Evolutionary conservation across 2,888 invertebrate species (phyloP).

Genomic region (Orchesellides sinensis): DNA sequence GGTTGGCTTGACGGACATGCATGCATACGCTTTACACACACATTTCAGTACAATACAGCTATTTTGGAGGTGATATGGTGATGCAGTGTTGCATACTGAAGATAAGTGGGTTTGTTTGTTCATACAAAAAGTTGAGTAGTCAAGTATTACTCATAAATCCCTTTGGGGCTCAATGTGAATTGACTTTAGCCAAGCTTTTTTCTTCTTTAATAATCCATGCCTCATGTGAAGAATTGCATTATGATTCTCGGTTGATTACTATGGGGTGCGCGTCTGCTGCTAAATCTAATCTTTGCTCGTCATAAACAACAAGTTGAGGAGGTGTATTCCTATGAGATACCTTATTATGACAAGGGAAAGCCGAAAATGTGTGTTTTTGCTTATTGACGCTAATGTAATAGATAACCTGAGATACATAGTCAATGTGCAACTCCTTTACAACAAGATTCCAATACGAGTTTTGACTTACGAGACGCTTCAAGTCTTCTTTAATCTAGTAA

Average conservation of each 20-base stretch:
- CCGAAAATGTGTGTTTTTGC: too few relatives aligned
- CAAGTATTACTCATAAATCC: constrained; percentile 28
- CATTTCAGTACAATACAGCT: too few relatives aligned
- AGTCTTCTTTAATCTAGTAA: constrained; percentile 56
- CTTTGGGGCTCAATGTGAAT: constrained; percentile 30
- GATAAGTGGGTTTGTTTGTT: constrained; percentile 50
- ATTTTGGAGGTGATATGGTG: too few relatives aligned
- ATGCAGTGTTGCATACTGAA: not conserved
- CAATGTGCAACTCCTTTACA: too few relatives aligned
- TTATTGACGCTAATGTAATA: too few relatives aligned
- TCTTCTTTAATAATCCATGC: constrained; percentile 21
- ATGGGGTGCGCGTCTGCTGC: constrained; percentile 10
- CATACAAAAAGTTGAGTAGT: constrained; percentile 35
- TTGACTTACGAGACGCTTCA: constrained; percentile 34
- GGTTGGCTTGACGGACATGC: too few relatives aligned
- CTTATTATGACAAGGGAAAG: constrained; percentile 48
- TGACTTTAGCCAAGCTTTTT: not conserved
- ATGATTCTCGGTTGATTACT: not conserved
- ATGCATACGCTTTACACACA: too few relatives aligned
- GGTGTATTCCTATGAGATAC: constrained; percentile 3
- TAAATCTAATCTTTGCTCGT: constrained; percentile 31
- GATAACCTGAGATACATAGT: too few relatives aligned
- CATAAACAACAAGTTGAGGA: constrained; percentile 33
- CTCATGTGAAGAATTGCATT: too few relatives aligned
- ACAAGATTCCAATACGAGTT: constrained; percentile 2